Conservation (phyloP, 2,797 vertebrate species). For the Staurois parvus region DNA sequence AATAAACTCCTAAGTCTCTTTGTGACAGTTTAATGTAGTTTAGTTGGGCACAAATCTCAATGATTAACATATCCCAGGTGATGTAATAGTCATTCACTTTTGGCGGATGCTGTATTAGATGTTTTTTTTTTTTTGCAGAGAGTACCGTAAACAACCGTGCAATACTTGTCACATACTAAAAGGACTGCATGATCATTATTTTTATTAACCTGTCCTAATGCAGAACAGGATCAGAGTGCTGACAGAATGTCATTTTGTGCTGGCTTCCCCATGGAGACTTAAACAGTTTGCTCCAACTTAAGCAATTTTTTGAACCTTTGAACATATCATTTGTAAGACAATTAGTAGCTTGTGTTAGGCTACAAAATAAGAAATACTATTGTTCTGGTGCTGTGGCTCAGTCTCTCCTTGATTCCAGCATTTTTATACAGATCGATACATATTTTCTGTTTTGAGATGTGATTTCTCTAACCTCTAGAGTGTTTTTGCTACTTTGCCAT, state of each 20-base stretch:
- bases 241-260: slow-evolving; percentile 3
- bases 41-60: not conserved
- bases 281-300: slow-evolving; percentile 3
- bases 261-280: not conserved
- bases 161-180: not conserved
- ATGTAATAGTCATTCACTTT: not conserved
- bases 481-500: slow-evolving; percentile 20
- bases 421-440: slow-evolving; percentile 36
- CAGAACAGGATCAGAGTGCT: not conserved
- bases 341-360: slow-evolving; percentile 21
- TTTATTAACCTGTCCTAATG: slow-evolving; percentile 7
- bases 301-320: not conserved
- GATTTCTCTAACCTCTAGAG: slow-evolving; percentile 31
- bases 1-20: not conserved
- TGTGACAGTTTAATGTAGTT: slow-evolving; percentile 3
- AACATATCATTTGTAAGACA: not conserved
- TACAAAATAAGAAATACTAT: not conserved
- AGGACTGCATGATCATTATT: not conserved
- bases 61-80: slow-evolving; percentile 5
- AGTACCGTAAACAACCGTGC: not conserved
- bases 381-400: not conserved
- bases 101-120: not conserved
- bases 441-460: slow-evolving; percentile 33
- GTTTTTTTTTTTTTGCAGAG: not conserved
- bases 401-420: slow-evolving; percentile 1